Evolutionary conservation across 2,888 invertebrate species (phyloP).

Genomic region (Sesia bembeciformis): DNA sequence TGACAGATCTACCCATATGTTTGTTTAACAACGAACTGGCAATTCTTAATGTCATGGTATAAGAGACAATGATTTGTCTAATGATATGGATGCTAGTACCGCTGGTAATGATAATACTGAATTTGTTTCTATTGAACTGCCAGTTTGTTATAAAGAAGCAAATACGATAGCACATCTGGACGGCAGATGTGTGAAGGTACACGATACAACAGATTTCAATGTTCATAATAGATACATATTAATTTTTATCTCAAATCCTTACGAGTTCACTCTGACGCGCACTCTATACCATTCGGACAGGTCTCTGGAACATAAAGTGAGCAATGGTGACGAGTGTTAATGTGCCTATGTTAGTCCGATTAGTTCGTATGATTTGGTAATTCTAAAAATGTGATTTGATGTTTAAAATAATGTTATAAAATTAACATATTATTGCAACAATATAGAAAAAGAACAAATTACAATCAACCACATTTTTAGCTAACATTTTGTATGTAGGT

Average conservation of each 20-base stretch:
- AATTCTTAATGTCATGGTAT: conserved; percentile 27
- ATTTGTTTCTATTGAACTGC: conserved; percentile 38
- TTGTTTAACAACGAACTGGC: conserved; percentile 52
- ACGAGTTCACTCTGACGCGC: conserved; percentile 90
- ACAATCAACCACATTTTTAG: no score
- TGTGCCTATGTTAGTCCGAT: conserved; percentile 20
- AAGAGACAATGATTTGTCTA: background rate
- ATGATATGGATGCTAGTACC: conserved; percentile 7
- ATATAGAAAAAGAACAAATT: no score
- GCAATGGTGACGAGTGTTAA: conserved; percentile 56
- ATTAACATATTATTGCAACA: no score
- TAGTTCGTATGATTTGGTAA: background rate
- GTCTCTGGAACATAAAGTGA: conserved; percentile 75
- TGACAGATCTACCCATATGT: conserved; percentile 43
- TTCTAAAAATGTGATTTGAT: conserved; percentile 5
- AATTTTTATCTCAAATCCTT: conserved; percentile 76
- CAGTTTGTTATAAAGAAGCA: conserved; percentile 62
- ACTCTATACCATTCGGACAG: conserved; percentile 88
- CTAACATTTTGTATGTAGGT: no score
- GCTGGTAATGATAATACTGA: background rate
- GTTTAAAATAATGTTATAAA: background rate
- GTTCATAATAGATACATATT: conserved; percentile 64
- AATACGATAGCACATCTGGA: conserved; percentile 62
- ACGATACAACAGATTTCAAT: conserved; percentile 67
- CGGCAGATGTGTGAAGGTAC: conserved; percentile 69